Base-by-base conservation (phyloP, 2,797 vertebrate genomes). In the Alauda arvensis region DNA sequence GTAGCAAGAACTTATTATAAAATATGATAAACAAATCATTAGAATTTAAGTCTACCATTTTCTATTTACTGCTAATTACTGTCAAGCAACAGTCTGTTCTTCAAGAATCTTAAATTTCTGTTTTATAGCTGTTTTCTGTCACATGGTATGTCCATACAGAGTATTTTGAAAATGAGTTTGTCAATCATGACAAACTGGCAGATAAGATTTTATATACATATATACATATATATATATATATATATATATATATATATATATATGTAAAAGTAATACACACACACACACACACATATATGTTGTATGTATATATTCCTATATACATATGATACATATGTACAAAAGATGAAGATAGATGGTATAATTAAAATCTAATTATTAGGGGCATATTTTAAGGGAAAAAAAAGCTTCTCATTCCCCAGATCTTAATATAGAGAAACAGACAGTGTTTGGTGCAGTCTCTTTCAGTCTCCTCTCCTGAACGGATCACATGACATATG, bases 321-420 rank as follows among this genome's bases (percentile, higher is more conserved):
- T 8, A 45, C 18, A 14, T 8, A 40, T 34, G 28, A 26, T 10
- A 29, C 14, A 6, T 48, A 34, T 43, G 20, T 11, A 17, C 12
- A 46, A 42, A 69, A 52, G 1, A 82, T 39, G 7, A 90, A 93
- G 57, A 88, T 55, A 56, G 42, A 76, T 83, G 0, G 23, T 48
- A 33, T 56, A 91, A 91, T 93, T 85, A 70, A 68, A 88, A 88
- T n/a, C n/a, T 80, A 87, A 88, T 95, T 87, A 88, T 82, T 13
- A 72, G 28, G 14, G 37, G 14, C 91, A 77, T 48, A 18, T 23
- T 85, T 77, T 53, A 66, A 88, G 51, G 45, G 18, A 70, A 89
- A 93, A 89, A 93, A 79, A 37, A 37, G 8, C 6, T 72, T 83
- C 39, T 67, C 37, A 70, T 77, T 92, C 28, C 10, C 20, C 28